A percentile compares a stretch with the other conserved stretches of the same genome.
These are phyloP conservation scores for Eulacestoma nigropectus DNA, from an alignment of 2,113 vertebrate genomes.

Conservation along the genomic window DNA sequence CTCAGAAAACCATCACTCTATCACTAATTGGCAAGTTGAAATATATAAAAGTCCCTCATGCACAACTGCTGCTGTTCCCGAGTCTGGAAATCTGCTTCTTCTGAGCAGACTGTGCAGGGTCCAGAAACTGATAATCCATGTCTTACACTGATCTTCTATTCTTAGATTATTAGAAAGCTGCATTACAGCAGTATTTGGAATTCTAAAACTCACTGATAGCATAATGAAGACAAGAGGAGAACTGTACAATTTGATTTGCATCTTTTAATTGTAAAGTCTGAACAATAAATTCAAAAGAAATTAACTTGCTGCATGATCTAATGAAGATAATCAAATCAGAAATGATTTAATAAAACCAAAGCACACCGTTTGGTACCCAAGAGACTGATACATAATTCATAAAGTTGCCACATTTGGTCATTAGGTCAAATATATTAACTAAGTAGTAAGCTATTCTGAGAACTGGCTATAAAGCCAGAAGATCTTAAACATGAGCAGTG, in stretches of 20 bases:
- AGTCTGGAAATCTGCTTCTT: not conserved
- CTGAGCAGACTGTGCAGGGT: not conserved
- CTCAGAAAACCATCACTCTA: not conserved
- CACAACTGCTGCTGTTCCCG: not conserved
- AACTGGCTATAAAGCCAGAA: not conserved
- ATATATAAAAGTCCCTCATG: not conserved
- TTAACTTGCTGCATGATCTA: not conserved
- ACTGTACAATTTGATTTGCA: not conserved
- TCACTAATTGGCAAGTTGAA: not conserved
- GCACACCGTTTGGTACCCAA: not conserved
- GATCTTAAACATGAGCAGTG: not conserved
- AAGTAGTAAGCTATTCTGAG: not conserved
- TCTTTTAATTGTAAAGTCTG: slow-evolving; percentile 13
- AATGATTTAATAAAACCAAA: slow-evolving; percentile 41
- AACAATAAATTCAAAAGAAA: slow-evolving; percentile 19
- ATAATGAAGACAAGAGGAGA: not conserved
- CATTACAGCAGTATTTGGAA: not conserved
- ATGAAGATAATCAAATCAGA: slow-evolving; percentile 35
- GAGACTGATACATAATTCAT: slow-evolving; percentile 49
- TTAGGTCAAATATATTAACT: slow-evolving; percentile 48
- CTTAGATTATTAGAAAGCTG: not conserved
- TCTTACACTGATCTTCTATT: not conserved
- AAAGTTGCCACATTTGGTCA: not conserved
- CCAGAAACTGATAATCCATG: not conserved
- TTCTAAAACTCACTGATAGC: not conserved